These are phyloP conservation scores for Diorhabda sublineata DNA, from an alignment of 1,140 invertebrate species.

Conservation along the genomic window DNA sequence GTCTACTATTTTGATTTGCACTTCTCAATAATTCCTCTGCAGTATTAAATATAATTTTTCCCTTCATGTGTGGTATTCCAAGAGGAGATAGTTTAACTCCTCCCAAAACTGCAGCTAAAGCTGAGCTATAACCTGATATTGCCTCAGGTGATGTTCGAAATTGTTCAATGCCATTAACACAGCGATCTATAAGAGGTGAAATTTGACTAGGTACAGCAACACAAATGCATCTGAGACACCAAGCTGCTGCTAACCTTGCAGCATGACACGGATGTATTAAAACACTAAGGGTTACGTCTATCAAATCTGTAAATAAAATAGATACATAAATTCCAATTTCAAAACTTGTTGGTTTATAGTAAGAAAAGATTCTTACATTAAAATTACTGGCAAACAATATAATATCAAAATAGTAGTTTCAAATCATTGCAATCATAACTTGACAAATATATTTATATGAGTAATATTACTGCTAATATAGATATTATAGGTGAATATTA, in stretches of 20 bases:
- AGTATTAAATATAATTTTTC: slow-evolving; percentile 95
- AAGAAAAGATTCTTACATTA: no score
- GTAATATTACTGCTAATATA: no score
- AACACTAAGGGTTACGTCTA: slow-evolving; percentile 65
- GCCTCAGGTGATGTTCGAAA: slow-evolving; percentile 89
- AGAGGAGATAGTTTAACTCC: slow-evolving; percentile 86
- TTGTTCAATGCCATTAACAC: slow-evolving; percentile 80
- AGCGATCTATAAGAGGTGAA: slow-evolving; percentile 87
- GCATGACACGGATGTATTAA: slow-evolving; percentile 90
- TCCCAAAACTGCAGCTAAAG: slow-evolving; percentile 88
- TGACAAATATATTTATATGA: no score
- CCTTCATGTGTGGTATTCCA: slow-evolving; percentile 93
- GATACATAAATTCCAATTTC: neutral
- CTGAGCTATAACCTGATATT: slow-evolving; percentile 89
- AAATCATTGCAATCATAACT: no score
- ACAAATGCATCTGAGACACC: slow-evolving; percentile 89
- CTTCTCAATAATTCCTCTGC: slow-evolving; percentile 95
- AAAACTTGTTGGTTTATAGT: no score
- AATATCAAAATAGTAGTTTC: no score
- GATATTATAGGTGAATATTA: no score
- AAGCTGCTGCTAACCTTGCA: slow-evolving; percentile 86
- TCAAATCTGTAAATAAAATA: slow-evolving; percentile 46
- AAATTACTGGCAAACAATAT: no score
- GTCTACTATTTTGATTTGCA: slow-evolving; percentile 93
- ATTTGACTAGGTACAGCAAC: slow-evolving; percentile 90